Evolutionary conservation across 64 coral and sea anemone species (phyloP), one percentile per base, ranked within the genome.

Genomic region (Porites lutea): DNA sequence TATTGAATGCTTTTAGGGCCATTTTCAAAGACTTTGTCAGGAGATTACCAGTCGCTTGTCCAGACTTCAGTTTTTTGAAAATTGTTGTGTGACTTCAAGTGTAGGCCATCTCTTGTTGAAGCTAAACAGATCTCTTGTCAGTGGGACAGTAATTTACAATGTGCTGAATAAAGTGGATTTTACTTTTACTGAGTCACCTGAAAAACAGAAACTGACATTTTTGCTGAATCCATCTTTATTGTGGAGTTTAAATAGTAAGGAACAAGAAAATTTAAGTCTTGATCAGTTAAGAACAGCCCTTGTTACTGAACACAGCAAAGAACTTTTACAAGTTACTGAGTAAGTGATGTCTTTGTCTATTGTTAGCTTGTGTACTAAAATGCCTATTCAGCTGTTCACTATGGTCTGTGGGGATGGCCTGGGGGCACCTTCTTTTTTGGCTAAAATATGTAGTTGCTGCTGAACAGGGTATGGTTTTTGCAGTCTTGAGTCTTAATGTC

Each of bases 231-330:
- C 52, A 15, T 84, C 18, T 19, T 9, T 68, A 5, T 84, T 84
- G 19, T 68, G 45, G 62, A 23, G 44, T 21, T 68, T 63, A 67
- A 6, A 5, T 84, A 48, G 19, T 4, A 47, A 46, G 15, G 62
- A 84, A 65, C 61, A 84, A 19, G 47, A 68, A 18, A 20, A 84
- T 69, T 84, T 84, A 84, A 84, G 51, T 51, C 61, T 84, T 67
- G 81, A 84, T 84, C 61, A 84, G 46, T 15, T 69, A 46, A 66
- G 81, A 84, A 84, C 81, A 84, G 44, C 21, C 5, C 81, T 84
- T 22, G 47, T 84, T 51, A 21, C 61, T 51, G 47, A 84, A 52
- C 81, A 67, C 61, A 63, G 13, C 14, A 61, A 65, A 55, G 27
- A 64, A 19, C 79, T 82, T 61, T 65, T 82, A 82, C 15, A 84